These are phyloP conservation scores for Anoplolepis gracilipes DNA, from an alignment of 1,140 invertebrate genomes.

Conservation along the genomic window DNA sequence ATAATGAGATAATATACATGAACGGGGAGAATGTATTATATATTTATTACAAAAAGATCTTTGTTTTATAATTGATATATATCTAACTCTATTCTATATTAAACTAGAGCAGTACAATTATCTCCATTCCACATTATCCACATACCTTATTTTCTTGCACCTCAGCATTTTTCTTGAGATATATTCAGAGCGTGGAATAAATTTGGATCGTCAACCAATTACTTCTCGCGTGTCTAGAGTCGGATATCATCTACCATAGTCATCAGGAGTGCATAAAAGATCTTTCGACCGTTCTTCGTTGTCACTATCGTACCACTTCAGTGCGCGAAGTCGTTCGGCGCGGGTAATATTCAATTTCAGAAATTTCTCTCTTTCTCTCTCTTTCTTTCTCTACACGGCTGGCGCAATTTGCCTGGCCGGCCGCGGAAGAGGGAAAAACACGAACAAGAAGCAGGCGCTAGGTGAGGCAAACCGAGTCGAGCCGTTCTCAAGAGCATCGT, in stretches of 20 bases:
- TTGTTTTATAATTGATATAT: neutral
- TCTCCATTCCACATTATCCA: conserved; percentile 14
- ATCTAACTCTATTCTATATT: conserved; percentile 10
- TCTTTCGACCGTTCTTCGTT: conserved; percentile 61
- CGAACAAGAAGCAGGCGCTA: conserved; percentile 40
- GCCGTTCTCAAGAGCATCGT: conserved; percentile 47
- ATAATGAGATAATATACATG: neutral
- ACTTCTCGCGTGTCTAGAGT: conserved; percentile 50
- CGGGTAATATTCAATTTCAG: conserved; percentile 75
- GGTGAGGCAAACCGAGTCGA: conserved; percentile 52
- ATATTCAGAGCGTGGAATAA: conserved; percentile 46
- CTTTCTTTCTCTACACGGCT: conserved; percentile 43
- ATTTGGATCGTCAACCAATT: conserved; percentile 55
- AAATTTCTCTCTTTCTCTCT: conserved; percentile 35
- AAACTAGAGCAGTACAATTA: conserved; percentile 11
- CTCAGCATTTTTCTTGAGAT: conserved; percentile 36
- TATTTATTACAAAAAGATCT: neutral
- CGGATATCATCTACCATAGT: conserved; percentile 55
- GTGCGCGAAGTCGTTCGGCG: conserved; percentile 59
- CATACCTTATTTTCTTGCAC: neutral
- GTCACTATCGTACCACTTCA: conserved; percentile 63
- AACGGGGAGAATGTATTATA: neutral
- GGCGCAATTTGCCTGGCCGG: conserved; percentile 68
- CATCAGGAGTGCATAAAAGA: conserved; percentile 52
- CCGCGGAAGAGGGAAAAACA: conserved; percentile 58